phyloP scores from a whole-genome alignment of 2,888 invertebrate genomes.

The Acanthacorydalis orientalis region DNA sequence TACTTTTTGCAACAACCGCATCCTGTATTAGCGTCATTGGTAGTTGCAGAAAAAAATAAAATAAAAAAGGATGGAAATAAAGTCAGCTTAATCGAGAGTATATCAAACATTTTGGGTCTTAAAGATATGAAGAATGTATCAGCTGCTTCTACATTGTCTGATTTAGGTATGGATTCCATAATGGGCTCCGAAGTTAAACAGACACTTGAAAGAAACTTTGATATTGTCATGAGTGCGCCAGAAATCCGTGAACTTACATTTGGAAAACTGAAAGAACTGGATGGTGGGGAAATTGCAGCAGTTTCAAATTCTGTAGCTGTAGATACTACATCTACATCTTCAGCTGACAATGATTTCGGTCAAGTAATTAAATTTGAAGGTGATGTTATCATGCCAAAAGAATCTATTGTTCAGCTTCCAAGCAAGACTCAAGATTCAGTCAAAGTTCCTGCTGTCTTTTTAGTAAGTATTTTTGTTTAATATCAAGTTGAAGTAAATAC shows the following conservation, averaged over 20 bases:
- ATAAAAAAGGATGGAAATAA: conserved; percentile 35
- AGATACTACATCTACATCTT: conserved; percentile 16
- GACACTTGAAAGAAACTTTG: conserved; percentile 81
- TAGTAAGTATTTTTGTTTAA: conserved; percentile 17
- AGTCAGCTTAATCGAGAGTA: conserved; percentile 53
- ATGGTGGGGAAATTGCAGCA: conserved; percentile 16
- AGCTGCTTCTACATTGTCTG: conserved; percentile 63
- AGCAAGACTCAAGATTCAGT: conserved; percentile 31
- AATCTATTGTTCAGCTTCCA: conserved; percentile 49
- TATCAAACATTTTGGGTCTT: conserved; percentile 80
- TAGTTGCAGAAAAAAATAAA: conserved; percentile 72
- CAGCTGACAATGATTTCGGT: conserved; percentile 26
- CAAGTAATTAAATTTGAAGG: conserved; percentile 27
- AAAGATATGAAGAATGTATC: conserved; percentile 71
- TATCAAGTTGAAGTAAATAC: not conserved
- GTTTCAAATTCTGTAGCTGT: conserved; percentile 13
- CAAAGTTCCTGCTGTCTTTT: conserved; percentile 40
- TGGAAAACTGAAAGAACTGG: conserved; percentile 47
- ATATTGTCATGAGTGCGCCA: conserved; percentile 76
- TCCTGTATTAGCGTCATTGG: conserved; percentile 66
- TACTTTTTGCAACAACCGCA: conserved; percentile 78
- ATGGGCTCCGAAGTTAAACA: conserved; percentile 99
- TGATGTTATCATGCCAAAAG: conserved; percentile 56
- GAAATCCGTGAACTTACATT: conserved; percentile 79
- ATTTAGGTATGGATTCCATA: conserved; percentile 94